A percentile compares a stretch with the other conserved stretches of the same genome.
These are phyloP conservation scores for Microcebus ravelobensis DNA, from an alignment of 2,113 vertebrate species.

Conservation along the genomic window DNA sequence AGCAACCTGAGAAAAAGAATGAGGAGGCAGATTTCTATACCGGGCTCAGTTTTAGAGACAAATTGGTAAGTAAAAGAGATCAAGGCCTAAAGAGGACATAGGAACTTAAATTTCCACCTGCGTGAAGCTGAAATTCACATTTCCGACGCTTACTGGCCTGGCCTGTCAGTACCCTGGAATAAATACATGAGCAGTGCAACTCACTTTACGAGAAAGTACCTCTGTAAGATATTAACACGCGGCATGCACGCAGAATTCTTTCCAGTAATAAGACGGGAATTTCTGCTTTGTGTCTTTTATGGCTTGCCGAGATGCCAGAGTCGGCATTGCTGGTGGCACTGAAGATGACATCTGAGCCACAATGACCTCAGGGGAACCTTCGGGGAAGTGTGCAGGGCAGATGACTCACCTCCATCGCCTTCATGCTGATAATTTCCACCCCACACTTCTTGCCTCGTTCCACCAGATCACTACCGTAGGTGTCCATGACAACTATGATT, in stretches of 20 bases:
- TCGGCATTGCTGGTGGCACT: rapidly evolving
- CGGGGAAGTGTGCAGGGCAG: background rate
- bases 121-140: background rate
- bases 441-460: constrained; percentile 87
- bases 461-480: constrained; percentile 88
- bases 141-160: background rate
- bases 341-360: too few species aligned
- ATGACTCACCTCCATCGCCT: constrained; percentile 90
- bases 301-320: too few species aligned
- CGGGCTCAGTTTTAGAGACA: background rate
- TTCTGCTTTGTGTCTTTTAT: background rate
- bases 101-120: background rate
- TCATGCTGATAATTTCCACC: constrained; percentile 91
- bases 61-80: background rate
- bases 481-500: constrained; percentile 92
- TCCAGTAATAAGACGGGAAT: background rate
- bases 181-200: rapidly evolving
- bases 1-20: background rate
- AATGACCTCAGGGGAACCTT: background rate
- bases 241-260: background rate
- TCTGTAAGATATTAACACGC: background rate
- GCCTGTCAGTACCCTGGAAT: background rate
- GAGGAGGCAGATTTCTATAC: background rate
- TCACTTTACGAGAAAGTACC: background rate
- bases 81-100: background rate